phyloP scores from a whole-genome alignment of 2,888 invertebrate species.

The Aspidiotus destructor region DNA sequence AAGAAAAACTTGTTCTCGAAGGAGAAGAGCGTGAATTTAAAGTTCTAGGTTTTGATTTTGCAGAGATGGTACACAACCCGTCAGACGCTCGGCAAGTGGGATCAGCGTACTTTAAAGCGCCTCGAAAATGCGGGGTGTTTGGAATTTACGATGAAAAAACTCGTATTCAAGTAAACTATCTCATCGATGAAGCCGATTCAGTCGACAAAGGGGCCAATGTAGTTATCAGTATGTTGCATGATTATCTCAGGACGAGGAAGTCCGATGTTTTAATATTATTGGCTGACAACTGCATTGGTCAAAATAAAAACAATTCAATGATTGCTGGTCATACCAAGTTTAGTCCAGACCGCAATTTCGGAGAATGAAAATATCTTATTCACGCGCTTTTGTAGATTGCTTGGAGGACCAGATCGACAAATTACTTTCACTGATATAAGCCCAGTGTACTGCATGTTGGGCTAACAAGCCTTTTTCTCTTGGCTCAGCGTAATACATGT shows the following conservation, averaged over 20 bases:
- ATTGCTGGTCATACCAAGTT: not conserved
- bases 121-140: not conserved
- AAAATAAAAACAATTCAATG: not conserved
- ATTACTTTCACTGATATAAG: too few relatives aligned
- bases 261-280: not conserved
- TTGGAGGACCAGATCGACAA: too few relatives aligned
- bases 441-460: too few relatives aligned
- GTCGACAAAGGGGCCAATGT: not conserved
- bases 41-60: not conserved
- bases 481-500: too few relatives aligned
- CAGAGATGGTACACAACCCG: not conserved
- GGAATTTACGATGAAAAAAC: not conserved
- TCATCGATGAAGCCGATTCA: not conserved
- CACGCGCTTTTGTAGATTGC: too few relatives aligned
- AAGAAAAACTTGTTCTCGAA: too few relatives aligned
- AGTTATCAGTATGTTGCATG: not conserved
- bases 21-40: too few relatives aligned
- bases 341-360: not conserved
- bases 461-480: too few relatives aligned
- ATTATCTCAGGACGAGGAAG: not conserved
- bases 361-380: too few relatives aligned
- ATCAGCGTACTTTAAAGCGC: slow-evolving; percentile 2
- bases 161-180: not conserved
- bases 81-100: not conserved
- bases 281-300: not conserved